These are phyloP conservation scores for Bradypus variegatus DNA, from an alignment of 2,797 vertebrate species.

Conservation along the genomic window DNA sequence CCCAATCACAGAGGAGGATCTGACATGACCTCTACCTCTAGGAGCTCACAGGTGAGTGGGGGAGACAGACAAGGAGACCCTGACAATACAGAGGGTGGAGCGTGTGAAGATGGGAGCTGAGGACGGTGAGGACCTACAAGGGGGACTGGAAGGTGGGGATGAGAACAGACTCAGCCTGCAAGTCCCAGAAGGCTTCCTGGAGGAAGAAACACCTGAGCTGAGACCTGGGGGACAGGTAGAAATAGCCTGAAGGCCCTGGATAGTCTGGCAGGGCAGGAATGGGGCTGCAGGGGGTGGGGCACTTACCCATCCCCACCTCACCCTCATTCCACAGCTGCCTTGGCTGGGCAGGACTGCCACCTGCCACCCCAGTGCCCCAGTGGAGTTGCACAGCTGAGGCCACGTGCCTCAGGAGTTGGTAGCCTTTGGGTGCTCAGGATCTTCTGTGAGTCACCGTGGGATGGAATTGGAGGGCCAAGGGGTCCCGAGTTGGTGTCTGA, in stretches of 20 bases:
- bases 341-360: conserved; percentile 29
- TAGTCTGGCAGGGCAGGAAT: background rate
- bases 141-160: background rate
- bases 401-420: background rate
- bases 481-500: background rate
- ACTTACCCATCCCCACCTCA: background rate
- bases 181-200: conserved; percentile 7
- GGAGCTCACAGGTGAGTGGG: background rate
- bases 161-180: background rate
- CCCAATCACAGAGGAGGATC: background rate
- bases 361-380: background rate
- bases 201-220: background rate
- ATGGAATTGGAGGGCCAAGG: background rate
- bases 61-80: background rate
- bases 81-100: background rate
- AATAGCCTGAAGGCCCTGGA: background rate
- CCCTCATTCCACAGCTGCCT: conserved; percentile 34
- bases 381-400: background rate
- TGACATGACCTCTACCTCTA: background rate
- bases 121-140: background rate
- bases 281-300: background rate
- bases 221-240: background rate
- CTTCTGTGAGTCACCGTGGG: background rate
- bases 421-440: background rate
- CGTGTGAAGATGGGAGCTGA: background rate